Evolutionary conservation across 2,888 invertebrate genomes (phyloP).

Genomic region (Branchellion lobata): DNA sequence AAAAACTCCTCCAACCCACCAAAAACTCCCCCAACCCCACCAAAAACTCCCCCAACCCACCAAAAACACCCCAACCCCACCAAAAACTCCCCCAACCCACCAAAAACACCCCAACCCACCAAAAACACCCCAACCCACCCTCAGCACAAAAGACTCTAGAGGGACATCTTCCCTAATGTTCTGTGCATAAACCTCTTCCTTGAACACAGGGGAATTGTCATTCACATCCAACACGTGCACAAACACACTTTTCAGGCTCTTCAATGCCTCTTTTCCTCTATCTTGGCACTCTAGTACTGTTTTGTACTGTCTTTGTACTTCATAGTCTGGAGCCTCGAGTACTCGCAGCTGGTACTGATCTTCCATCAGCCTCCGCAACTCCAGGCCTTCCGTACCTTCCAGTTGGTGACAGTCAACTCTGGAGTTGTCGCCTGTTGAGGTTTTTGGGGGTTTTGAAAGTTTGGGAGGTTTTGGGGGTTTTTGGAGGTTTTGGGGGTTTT

Average conservation of each 20-base stretch:
- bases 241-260: not conserved
- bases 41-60: not conserved
- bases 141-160: not conserved
- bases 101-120: not conserved
- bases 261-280: not conserved
- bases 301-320: constrained; percentile 31
- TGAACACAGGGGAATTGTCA: constrained; percentile 45
- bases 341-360: constrained; percentile 44
- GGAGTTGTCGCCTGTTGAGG: not conserved
- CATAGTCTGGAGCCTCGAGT: constrained; percentile 32
- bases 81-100: not conserved
- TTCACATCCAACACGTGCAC: constrained; percentile 40
- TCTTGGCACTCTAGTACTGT: constrained; percentile 42
- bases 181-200: constrained; percentile 5
- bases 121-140: constrained; percentile 1
- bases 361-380: not conserved
- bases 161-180: constrained; percentile 34
- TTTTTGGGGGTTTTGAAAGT: not conserved
- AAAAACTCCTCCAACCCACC: not conserved
- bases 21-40: not conserved
- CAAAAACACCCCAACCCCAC: not conserved
- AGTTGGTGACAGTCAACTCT: constrained; percentile 4
- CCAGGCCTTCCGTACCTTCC: not conserved
- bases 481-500: not conserved
- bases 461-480: not conserved